Percentiles rank a stretch among this genome's conserved stretches.
Evolutionary conservation across 2,888 invertebrate genomes (phyloP).

Genomic region (Carpatolechia fugitivella): DNA sequence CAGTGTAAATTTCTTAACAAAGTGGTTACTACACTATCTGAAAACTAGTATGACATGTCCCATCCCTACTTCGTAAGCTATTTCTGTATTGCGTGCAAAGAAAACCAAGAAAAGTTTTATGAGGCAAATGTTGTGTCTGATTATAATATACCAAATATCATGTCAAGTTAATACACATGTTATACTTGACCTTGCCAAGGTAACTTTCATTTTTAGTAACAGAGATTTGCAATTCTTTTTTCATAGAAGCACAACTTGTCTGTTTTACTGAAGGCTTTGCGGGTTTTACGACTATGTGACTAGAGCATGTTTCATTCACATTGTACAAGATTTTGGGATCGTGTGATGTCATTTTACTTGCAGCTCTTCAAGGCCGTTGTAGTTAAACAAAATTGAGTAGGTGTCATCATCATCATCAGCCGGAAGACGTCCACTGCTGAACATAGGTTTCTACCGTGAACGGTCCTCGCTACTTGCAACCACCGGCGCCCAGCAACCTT

Average conservation of each 20-base stretch:
- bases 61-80: too few relatives aligned
- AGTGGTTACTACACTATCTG: too few relatives aligned
- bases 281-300: neutral
- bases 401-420: too few relatives aligned
- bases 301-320: neutral
- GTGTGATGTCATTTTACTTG: neutral
- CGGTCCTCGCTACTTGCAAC: too few relatives aligned
- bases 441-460: too few relatives aligned
- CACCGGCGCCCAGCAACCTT: too few relatives aligned
- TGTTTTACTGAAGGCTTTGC: neutral
- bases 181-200: constrained; percentile 8
- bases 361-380: neutral
- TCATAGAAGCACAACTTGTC: neutral
- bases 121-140: constrained; percentile 4
- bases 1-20: too few relatives aligned
- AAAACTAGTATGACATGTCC: too few relatives aligned
- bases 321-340: neutral
- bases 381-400: too few relatives aligned
- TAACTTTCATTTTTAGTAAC: neutral
- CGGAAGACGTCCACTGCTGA: too few relatives aligned
- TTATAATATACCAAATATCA: constrained; percentile 2
- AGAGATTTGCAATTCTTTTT: neutral
- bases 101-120: constrained; percentile 8
- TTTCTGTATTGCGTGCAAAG: constrained; percentile 12
- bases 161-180: constrained; percentile 13